Evolutionary conservation across 2,113 vertebrate species (phyloP), one percentile per base, ranked within the genome.

Genomic region (Chunga burmeisteri): DNA sequence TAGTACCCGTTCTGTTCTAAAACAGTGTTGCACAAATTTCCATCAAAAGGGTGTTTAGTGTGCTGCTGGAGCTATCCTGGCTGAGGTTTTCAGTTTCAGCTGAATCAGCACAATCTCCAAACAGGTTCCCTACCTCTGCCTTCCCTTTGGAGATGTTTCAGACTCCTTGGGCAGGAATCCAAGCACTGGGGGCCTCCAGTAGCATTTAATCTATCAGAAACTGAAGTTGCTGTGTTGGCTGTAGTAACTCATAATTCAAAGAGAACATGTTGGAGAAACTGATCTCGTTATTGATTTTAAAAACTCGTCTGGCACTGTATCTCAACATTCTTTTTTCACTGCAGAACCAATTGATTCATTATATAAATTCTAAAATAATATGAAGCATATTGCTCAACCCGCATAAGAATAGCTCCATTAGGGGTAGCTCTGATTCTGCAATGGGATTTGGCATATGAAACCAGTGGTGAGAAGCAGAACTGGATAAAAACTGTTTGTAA

Each of bases 161-260:
- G 78, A 30, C 71, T 90, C 58, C 49, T 6, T 0, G 3, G 94
- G 92, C 83, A 86, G 83, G 55, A 74, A 83, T 90, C 80, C 94
- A 88, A 92, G 71, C 52, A 46, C 86, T 17, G 13, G 15, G 36
- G 67, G 68, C 82, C 75, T 93, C 38, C 72, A 47, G 80, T 5
- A 88, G 79, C 26, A 2, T 88, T 96, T 93, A 86, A 91, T 94
- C 75, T 84, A 67, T 88, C 61, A 88, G 77, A 88, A 95, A 83
- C 50, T 5, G 6, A 96, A 96, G 91, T 73, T 92, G 88, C 92
- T 83, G 63, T 1, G 9, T 72, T 92, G 87, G 94, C 93, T 92
- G 78, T 44, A 61, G 56, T 49, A 91, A 73, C 58, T 96, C 78
- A 83, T 94, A 90, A 96, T 65, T 95, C 90, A 96, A 66, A 90